Evolutionary conservation across 2,113 vertebrate genomes (phyloP), one percentile per base, ranked within the genome.

Genomic region (Bungarus multicinctus): DNA sequence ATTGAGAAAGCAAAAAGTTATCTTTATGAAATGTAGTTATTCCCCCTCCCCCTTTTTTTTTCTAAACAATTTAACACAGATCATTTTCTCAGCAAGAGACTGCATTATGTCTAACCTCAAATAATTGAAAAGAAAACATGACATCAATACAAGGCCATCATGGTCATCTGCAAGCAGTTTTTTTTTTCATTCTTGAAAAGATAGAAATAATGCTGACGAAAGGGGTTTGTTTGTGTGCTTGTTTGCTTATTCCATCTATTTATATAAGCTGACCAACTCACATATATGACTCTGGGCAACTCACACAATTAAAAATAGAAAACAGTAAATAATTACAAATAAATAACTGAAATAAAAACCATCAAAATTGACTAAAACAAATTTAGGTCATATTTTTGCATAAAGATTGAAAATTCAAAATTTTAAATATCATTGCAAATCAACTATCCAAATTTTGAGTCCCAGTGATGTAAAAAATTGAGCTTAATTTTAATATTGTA

Each of bases 391-490:
- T 74, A 34, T 74, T 74, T 81, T 39, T 0, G 16, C 69, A 39
- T 39, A 74, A 18, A 74, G n/a, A 81, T 39, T 39, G 69, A 39
- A 81, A 39, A 81, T 39, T 39, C 69, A 81, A 20, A 39, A 18
- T 39, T 81, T 81, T 81, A 81, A 81, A 39, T 18, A 74, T 39
- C 18, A 39, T 6, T 81, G 95, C 95, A 90, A 5, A 91, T 93
- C 93, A 94, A 92, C 43, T 94, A 94, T 1, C 94, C 52, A 54
- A 88, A 95, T 39, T 88, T 88, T 18, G 12, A 93, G 86, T 89
- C 95, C 93, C 90, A 92, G 52, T 95, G 95, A 95, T 96, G 94
- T 94, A 93, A 96, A 96, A 96, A 91, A 95, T 89, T 92, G 92
- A 95, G 93, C 88, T 85, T 94, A 92, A 94, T 91, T 92, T 96